Base-by-base conservation (phyloP, 2,888 invertebrate species). In the Caenorhabditis sinica region DNA sequence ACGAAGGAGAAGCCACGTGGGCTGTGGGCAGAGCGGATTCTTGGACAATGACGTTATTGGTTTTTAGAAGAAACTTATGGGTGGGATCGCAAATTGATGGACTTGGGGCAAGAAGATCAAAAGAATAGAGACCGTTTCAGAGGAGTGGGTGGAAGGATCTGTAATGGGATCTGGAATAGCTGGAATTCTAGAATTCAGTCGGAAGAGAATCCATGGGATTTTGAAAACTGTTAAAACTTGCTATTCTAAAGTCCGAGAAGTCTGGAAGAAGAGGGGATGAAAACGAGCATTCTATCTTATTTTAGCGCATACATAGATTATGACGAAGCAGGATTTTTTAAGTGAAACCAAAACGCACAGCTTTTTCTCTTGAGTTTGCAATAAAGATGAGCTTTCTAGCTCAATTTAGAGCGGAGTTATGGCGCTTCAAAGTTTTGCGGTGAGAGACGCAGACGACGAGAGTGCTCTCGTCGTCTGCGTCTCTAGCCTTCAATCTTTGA, bases 1-100 rank as follows among this genome's bases (percentile, higher is more conserved):
- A 30, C 33, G 20, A 49, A 49, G 61, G 30, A 73, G 15, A 63
- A 51, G 53, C 51, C 63, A 74, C 74, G 63, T 74, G 61, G 33
- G 28, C 43, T 28, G n/a, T n/a, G 13, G 40, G 13, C 2, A 40
- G 40, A 40, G 6, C n/a, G 17, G 28, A 20, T 20, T 43, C 15
- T 43, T 36, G 33, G 33, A 36, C 56, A 49, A 23, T 72, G 58
- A 58, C 72, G 60, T 49, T 60, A n/a, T 43, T 56, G 56, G 69
- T 68, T 68, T 51, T 53, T 68, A 8, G 5, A 45, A 17, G 17
- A 3, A 1, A 30, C n/a, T n/a, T n/a, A n/a, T n/a, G n/a, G n/a
- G 11, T 13, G 15, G 6, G 28, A 33, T 8, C 25, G 45, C 25
- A 63, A 63, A 45, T 45, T 17, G 65, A 3, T 30, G 15, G 15